Base-by-base conservation (phyloP, 2,113 vertebrate genomes). In the Anolis sagrei region DNA sequence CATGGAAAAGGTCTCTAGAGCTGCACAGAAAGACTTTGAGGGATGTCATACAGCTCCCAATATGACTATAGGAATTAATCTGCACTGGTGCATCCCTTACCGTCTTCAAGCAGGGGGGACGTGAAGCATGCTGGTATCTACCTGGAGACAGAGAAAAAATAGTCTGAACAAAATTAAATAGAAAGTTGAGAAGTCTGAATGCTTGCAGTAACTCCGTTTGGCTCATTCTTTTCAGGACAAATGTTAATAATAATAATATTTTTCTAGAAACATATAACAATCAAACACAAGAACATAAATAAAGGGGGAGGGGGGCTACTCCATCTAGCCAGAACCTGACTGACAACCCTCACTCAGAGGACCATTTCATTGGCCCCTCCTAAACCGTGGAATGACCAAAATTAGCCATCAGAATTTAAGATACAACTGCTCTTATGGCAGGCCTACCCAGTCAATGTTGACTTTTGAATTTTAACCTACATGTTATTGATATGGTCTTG, bases 41-140 rank as follows among this genome's bases (percentile, higher is more conserved):
- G 32, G 13, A 11, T 69, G 27, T 14, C 32, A 32, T 69, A 4
- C 68, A 39, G 54, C 16, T 73, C 2, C 18, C 36, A 49, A 29
- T 21, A 1, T 23, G 9, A 5, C 19, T 49, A 21, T 49, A 68
- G 19, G 34, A 3, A 48, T n/a, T 13, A 0, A 0, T 21, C 0
- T 13, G 36, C 51, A 1, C 0, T 64, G 14, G 58, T 0, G 0
- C 16, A 72, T 85, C 25, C 44, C 19, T 68, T 83, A 9, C 2
- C 5, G 0, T 0, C 0, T 0, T 87, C 44, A 2, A 9, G 51
- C 79, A 23, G 9, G 0, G 0, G 11, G 19, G 7, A 8, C 2
- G 1, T 36, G 64, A 25, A 0, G 74, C 1, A 10, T 0, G 73
- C 73, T 48, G 36, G 23, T 0, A 5, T 0, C 7, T 1, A 3